A percentile compares a stretch with the other conserved stretches of the same genome.
Evolutionary conservation across 30 jellyfish, hydroid and myxozoan species (phyloP).

Genomic region (Aurelia sp.): DNA sequence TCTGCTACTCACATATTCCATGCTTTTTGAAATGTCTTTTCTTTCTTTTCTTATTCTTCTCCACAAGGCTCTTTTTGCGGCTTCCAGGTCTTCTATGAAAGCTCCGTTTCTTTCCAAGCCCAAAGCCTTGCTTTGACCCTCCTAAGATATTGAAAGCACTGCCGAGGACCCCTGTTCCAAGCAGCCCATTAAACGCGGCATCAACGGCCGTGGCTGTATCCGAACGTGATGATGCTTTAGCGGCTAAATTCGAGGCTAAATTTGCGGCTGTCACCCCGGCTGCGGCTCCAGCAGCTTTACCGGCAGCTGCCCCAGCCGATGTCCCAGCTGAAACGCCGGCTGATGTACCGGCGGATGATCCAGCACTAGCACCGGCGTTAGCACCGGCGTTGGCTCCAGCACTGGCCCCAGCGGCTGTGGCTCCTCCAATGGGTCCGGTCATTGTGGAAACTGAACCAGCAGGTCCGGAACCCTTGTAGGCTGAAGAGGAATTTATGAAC

Average conservation of each 20-base stretch:
- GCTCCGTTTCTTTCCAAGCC: slow-evolving; percentile 61
- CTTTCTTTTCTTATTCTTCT: slow-evolving; percentile 22
- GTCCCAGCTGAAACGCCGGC: slow-evolving; percentile 59
- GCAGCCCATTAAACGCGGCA: slow-evolving; percentile 66
- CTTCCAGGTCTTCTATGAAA: slow-evolving; percentile 66
- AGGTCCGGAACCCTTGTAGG: slow-evolving; percentile 91
- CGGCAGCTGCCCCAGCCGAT: slow-evolving; percentile 57
- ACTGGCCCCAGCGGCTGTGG: slow-evolving; percentile 61
- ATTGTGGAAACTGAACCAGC: slow-evolving; percentile 90
- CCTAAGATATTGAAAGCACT: slow-evolving; percentile 57
- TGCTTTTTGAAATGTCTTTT: slow-evolving; percentile 39
- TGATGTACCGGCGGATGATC: slow-evolving; percentile 60
- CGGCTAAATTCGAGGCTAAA: slow-evolving; percentile 47
- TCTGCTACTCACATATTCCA: slow-evolving; percentile 73
- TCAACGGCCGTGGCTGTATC: slow-evolving; percentile 58
- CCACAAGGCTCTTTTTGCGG: slow-evolving; percentile 39
- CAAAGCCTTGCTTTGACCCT: slow-evolving; percentile 44
- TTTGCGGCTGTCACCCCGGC: slow-evolving; percentile 57
- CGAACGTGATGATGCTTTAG: slow-evolving; percentile 67
- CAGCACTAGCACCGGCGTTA: slow-evolving; percentile 49
- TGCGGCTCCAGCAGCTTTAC: slow-evolving; percentile 57
- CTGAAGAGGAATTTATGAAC: slow-evolving; percentile 29
- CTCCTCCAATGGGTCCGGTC: slow-evolving; percentile 73
- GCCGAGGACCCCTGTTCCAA: slow-evolving; percentile 66
- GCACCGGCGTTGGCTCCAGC: slow-evolving; percentile 55